These are phyloP conservation scores for Oryzaephilus surinamensis DNA, from an alignment of 1,140 invertebrate genomes.

Conservation along the genomic window DNA sequence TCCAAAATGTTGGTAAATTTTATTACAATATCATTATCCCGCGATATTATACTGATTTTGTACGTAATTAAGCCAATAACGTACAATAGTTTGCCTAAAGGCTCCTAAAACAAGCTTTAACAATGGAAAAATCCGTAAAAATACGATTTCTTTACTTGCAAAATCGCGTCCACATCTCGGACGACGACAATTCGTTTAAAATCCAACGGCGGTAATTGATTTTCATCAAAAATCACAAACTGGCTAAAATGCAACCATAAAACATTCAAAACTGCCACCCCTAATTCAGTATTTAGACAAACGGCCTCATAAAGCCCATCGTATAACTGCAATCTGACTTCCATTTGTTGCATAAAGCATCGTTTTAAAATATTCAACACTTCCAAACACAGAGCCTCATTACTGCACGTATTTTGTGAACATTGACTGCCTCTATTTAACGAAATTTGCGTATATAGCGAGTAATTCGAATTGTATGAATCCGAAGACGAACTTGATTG, in stretches of 20 bases:
- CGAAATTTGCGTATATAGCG: constrained; percentile 39
- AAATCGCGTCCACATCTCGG: constrained; percentile 35
- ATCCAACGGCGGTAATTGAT: constrained; percentile 35
- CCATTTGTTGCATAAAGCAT: constrained; percentile 47
- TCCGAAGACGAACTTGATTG: constrained; percentile 30
- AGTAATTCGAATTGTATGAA: constrained; percentile 27
- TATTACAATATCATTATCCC: constrained; percentile 17
- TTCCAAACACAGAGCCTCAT: constrained; percentile 47
- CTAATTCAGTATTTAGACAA: constrained; percentile 36
- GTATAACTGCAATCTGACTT: constrained; percentile 45
- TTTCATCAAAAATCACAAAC: constrained; percentile 38
- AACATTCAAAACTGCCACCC: constrained; percentile 38
- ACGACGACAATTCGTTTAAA: constrained; percentile 37
- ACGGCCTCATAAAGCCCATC: constrained; percentile 38
- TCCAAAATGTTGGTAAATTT: constrained; percentile 22
- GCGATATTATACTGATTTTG: constrained; percentile 20
- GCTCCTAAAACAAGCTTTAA: constrained; percentile 29
- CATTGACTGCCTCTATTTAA: constrained; percentile 33
- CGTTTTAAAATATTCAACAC: constrained; percentile 47
- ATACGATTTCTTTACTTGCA: constrained; percentile 29
- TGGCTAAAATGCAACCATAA: constrained; percentile 40
- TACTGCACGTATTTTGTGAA: constrained; percentile 29
- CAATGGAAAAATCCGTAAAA: too few relatives aligned
- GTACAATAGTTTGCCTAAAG: constrained; percentile 31
- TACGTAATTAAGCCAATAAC: constrained; percentile 24